Conservation (phyloP, 2,888 invertebrate genomes). For the Cantharis rustica region DNA sequence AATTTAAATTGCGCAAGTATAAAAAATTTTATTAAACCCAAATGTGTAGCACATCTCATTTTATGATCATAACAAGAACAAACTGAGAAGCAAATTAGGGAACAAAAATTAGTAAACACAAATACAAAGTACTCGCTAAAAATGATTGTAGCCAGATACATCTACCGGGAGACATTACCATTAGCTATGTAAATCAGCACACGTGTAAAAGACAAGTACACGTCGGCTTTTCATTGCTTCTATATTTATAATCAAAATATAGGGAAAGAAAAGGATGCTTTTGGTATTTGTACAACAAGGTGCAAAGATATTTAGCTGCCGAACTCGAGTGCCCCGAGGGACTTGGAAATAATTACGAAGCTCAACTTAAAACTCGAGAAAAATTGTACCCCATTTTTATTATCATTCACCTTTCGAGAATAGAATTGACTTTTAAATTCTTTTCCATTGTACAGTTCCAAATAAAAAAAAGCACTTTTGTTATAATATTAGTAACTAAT, state of each 20-base stretch:
- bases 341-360: conserved; percentile 54
- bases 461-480: conserved; percentile 14
- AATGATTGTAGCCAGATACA: conserved; percentile 49
- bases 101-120: conserved; percentile 51
- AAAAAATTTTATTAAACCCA: background rate
- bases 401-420: conserved; percentile 55
- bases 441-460: conserved; percentile 27
- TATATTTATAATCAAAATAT: background rate
- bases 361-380: conserved; percentile 56
- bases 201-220: conserved; percentile 18
- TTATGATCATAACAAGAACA: conserved; percentile 16
- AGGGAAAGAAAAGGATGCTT: conserved; percentile 26
- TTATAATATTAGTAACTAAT: background rate
- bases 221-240: conserved; percentile 14
- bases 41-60: conserved; percentile 5
- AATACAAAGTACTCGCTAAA: conserved; percentile 49
- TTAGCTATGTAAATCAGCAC: conserved; percentile 47
- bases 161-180: conserved; percentile 49
- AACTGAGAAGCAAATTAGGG: conserved; percentile 26
- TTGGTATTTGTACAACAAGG: conserved; percentile 26
- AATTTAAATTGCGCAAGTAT: background rate
- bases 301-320: conserved; percentile 38
- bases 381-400: conserved; percentile 56
- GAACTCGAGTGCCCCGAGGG: conserved; percentile 46
- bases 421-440: conserved; percentile 46